Evolutionary conservation across 2,113 vertebrate species (phyloP), one percentile per base, ranked within the genome.

Genomic region (Danionella cerebrum): DNA sequence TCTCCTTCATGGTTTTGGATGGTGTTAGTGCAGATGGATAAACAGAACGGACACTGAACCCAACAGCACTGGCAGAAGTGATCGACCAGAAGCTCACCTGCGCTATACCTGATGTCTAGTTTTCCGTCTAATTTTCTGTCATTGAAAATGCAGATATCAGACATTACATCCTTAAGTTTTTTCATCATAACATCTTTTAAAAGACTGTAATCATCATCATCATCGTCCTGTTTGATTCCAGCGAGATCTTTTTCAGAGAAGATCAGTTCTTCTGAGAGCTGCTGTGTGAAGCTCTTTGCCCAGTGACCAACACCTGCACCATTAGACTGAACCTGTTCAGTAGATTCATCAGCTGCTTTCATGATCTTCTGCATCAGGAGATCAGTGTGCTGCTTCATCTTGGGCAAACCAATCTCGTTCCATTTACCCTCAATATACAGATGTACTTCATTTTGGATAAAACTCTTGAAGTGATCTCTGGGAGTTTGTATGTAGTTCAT

Each of bases 341-440:
- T 90, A 54, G 78, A 73, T 1, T 71, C 54, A 0, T 0, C 1
- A 4, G 59, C 84, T 81, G 71, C 85, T 80, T 13, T 48, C 3
- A 76, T 2, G 39, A 2, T 16, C 0, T 19, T 18, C 1, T 29
- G 16, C 44, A 21, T 16, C 16, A 47, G 44, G 13, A 41, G 16
- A 18, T 44, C 14, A 41, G 13, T 14, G 38, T 41, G n/a, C 38
- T 41, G 13, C 16, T 44, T 14, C 16, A 44, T 13, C 5, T 16
- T 52, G 14, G 25, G 14, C 12, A 7, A 13, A 52, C 27, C 50
- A 52, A 12, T 29, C n/a, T 8, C 2, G 18, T 22, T 65, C 22
- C 65, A 45, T 10, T 72, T 58, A 1, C 63, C 6, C 2, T 0
- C 13, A 6, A 79, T 87, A 21, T 89, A 80, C 3, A 0, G 63